These are phyloP conservation scores for Acanthopleura granulata DNA, from an alignment of 2,888 invertebrate genomes.

Conservation along the genomic window DNA sequence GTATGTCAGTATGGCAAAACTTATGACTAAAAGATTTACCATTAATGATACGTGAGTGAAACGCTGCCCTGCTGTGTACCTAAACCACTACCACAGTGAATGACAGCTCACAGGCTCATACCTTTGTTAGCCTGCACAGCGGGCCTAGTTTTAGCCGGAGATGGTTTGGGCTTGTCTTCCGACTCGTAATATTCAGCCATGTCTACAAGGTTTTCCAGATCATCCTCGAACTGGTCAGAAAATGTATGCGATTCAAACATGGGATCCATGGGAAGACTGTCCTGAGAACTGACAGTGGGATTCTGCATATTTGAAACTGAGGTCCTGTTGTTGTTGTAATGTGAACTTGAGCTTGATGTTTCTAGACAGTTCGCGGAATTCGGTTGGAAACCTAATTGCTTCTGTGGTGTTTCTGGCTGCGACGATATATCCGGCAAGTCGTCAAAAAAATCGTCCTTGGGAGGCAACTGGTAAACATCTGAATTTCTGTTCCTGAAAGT, in stretches of 20 bases:
- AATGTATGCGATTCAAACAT: background rate
- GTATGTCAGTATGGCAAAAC: too few relatives aligned
- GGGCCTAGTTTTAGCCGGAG: too few relatives aligned
- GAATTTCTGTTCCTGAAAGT: background rate
- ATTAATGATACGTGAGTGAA: too few relatives aligned
- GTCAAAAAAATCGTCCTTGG: constrained; percentile 11
- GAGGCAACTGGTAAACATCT: background rate
- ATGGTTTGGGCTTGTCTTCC: too few relatives aligned
- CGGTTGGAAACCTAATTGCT: background rate
- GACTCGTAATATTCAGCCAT: background rate
- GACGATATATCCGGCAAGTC: constrained; percentile 28
- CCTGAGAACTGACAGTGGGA: background rate
- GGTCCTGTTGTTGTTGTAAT: background rate
- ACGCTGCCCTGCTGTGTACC: too few relatives aligned
- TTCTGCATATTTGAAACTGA: background rate
- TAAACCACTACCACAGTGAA: too few relatives aligned
- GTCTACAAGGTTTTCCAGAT: background rate
- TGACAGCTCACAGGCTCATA: too few relatives aligned
- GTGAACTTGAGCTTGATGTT: background rate
- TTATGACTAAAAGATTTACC: too few relatives aligned
- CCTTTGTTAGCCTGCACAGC: too few relatives aligned
- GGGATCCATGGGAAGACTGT: background rate
- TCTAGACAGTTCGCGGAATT: background rate
- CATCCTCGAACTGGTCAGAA: constrained; percentile 13
- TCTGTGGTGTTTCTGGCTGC: background rate